Conservation (phyloP, 2,888 invertebrate genomes). For the Phaonia tiefii region DNA sequence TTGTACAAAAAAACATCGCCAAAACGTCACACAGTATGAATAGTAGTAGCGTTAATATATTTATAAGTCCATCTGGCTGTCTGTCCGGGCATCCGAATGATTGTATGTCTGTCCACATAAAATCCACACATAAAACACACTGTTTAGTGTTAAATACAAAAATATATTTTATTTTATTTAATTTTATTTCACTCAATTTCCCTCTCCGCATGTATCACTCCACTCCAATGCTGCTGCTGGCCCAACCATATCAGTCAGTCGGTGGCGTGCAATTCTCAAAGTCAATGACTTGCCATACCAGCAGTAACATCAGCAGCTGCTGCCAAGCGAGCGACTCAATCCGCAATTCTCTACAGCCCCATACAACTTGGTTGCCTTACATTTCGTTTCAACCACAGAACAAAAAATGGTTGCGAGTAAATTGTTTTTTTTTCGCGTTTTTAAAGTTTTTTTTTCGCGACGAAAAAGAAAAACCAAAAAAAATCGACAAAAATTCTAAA, state of each 20-base stretch:
- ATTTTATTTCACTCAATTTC: constrained; percentile 42
- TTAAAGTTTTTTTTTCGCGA: constrained; percentile 23
- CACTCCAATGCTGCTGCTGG: neutral
- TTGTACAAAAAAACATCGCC: constrained; percentile 1
- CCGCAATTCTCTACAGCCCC: constrained; percentile 22
- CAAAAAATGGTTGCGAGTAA: constrained; percentile 55
- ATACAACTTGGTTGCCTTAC: constrained; percentile 58
- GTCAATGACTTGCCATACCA: constrained; percentile 57
- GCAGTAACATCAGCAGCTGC: constrained; percentile 5
- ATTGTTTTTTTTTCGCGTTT: constrained; percentile 39
- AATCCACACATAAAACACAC: constrained; percentile 12
- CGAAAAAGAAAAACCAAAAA: constrained; percentile 40
- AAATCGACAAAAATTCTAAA: constrained; percentile 59
- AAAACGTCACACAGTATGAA: constrained; percentile 51
- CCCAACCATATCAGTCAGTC: constrained; percentile 28
- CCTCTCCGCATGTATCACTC: neutral
- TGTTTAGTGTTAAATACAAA: constrained; percentile 34
- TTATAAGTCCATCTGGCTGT: constrained; percentile 48
- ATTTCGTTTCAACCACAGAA: constrained; percentile 63
- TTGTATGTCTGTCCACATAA: constrained; percentile 40
- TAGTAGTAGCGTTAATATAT: constrained; percentile 57
- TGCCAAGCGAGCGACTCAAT: neutral
- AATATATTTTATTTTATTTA: constrained; percentile 40
- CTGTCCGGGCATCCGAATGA: constrained; percentile 26
- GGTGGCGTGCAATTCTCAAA: constrained; percentile 67